Evolutionary conservation across 2,888 invertebrate species (phyloP).

Genomic region (Augochlorella aurata): DNA sequence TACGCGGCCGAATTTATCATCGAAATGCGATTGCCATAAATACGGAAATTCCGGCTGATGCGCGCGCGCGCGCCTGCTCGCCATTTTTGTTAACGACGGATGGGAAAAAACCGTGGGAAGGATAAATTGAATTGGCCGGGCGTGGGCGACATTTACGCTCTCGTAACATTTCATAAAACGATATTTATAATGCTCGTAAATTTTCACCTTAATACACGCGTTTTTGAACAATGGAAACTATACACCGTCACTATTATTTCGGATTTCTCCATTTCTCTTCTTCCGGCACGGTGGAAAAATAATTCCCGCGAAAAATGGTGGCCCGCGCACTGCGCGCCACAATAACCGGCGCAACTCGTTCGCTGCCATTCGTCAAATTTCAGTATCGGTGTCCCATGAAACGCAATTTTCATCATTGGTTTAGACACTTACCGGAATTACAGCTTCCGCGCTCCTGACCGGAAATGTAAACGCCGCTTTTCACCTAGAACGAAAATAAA

Average conservation of each 20-base stretch:
- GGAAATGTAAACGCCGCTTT: background rate
- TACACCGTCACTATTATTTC: conserved; percentile 10
- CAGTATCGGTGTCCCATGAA: no score
- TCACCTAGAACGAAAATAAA: background rate
- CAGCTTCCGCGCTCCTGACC: background rate
- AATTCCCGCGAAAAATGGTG: background rate
- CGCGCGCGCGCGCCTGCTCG: background rate
- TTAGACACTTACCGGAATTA: background rate
- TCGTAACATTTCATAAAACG: background rate
- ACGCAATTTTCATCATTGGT: background rate
- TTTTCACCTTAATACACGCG: conserved; percentile 16
- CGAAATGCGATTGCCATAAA: conserved; percentile 21
- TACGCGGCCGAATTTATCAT: conserved; percentile 12
- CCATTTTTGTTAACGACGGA: background rate
- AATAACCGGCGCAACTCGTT: background rate
- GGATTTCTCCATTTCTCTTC: background rate
- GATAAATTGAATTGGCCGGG: conserved; percentile 12
- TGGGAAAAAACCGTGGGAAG: background rate
- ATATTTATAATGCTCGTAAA: conserved; percentile 11
- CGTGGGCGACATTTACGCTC: conserved; percentile 8
- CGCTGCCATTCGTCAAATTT: background rate
- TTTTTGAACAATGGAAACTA: conserved; percentile 10
- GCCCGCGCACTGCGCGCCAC: no score
- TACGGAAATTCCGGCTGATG: background rate
- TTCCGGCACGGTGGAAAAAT: background rate